Evolutionary conservation across 2,797 vertebrate genomes (phyloP).

Genomic region (Phoeniculus purpureus): DNA sequence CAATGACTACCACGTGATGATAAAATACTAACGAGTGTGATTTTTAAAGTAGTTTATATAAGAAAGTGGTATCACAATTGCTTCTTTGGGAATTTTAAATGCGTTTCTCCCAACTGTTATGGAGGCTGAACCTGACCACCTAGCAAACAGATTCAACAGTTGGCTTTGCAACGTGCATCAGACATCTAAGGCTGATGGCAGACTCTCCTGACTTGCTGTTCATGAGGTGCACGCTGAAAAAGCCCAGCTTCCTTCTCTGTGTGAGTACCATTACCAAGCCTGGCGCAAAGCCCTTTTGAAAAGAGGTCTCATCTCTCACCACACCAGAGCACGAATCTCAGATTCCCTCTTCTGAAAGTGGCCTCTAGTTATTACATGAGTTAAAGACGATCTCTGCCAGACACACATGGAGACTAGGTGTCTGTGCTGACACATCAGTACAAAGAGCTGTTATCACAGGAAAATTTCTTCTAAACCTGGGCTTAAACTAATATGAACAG

Average conservation of each 20-base stretch:
- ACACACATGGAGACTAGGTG: conserved; percentile 1
- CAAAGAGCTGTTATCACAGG: conserved; percentile 54
- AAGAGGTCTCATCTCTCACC: neutral
- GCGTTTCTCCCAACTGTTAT: neutral
- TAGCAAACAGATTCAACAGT: neutral
- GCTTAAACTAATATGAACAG: conserved; percentile 55
- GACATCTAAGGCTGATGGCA: neutral
- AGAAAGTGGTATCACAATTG: neutral
- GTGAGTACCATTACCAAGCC: neutral
- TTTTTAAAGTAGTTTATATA: neutral
- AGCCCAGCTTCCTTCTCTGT: neutral
- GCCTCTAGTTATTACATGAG: conserved; percentile 33
- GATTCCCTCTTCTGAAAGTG: conserved; percentile 34
- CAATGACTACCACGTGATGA: neutral
- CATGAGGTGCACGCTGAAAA: neutral
- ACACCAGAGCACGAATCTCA: neutral
- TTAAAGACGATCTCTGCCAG: conserved; percentile 20
- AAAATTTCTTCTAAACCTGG: conserved; percentile 56
- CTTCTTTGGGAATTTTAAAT: neutral
- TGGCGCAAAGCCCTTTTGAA: neutral
- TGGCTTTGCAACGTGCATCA: neutral
- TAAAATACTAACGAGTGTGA: neutral
- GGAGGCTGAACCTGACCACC: neutral
- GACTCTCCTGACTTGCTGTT: neutral
- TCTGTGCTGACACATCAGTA: conserved; percentile 67